Evolutionary conservation across 2,888 invertebrate genomes (phyloP), one percentile per base, ranked within the genome.

Genomic region (Luffia ferchaultella): DNA sequence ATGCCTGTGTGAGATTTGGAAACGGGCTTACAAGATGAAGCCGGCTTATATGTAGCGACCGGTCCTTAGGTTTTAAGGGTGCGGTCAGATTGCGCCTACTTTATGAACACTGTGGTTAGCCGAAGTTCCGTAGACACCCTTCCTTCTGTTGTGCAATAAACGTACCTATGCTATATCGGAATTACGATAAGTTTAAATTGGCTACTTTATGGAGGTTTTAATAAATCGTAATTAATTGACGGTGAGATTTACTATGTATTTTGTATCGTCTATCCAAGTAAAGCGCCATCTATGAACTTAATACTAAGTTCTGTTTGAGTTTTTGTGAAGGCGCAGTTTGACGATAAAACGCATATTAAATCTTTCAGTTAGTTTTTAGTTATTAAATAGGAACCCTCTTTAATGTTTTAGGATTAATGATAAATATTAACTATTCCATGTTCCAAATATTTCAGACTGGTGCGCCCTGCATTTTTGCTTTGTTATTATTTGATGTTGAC

Each of bases 1-100:
- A 1, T 97, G 97, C 68, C 85, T 97, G 52, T 96, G 96, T 72
- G 97, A 97, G 76, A 95, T 97, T 63, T 97, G 97, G 97, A 97
- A 97, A 76, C 87, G 93, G 59, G 95, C 96, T 5, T 97, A 97
- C 73, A 97, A 97, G 79, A 91, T 93, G 67, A 95, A 95, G 65
- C 93, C 93, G 1, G 89, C 92, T 65, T 92, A 92, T 65, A 93
- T 93, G 92, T 93, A 91, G 87, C 82, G 75, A 73, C 68, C 62
- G 68, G 69, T 20, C 16, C 42, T 40, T 3, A 45, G 45, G 18
- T 20, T 41, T 16, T 42, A 42, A 49, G 12, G 42, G 49, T 20
- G 43, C 20, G 43, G 42, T 9, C 3, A 12, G 5, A 30, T 7
- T 30, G 30, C 30, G 30, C 30, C 30, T 3, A 30, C 3, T 30